These are phyloP conservation scores for Ophion obscuratus DNA, from an alignment of 2,888 invertebrate species.

Conservation along the genomic window DNA sequence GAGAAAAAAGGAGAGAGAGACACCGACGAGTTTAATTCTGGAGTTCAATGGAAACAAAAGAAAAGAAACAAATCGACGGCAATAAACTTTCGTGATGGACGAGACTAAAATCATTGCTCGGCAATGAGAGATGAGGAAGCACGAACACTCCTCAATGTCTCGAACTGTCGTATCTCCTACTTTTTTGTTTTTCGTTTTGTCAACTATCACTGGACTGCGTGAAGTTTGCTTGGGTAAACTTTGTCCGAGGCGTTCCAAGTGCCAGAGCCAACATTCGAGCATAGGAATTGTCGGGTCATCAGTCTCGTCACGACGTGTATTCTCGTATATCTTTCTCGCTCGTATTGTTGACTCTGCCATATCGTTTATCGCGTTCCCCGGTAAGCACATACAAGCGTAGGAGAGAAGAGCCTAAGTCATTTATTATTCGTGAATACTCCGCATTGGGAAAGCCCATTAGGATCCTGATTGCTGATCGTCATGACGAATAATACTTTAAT, in stretches of 20 bases:
- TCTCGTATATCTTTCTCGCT: slow-evolving; percentile 1
- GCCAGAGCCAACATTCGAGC: slow-evolving; percentile 54
- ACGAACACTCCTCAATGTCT: neutral
- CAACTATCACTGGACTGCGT: slow-evolving; percentile 1
- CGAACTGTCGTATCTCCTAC: slow-evolving; percentile 8
- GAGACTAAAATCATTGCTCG: neutral
- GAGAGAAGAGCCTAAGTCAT: slow-evolving; percentile 7
- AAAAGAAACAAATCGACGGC: neutral
- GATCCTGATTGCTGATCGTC: neutral
- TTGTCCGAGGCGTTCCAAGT: slow-evolving; percentile 46
- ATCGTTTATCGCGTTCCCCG: slow-evolving; percentile 3
- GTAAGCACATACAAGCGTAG: neutral
- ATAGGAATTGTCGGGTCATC: slow-evolving; percentile 47
- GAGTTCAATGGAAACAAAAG: neutral
- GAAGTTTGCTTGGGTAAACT: slow-evolving; percentile 53
- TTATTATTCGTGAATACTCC: neutral
- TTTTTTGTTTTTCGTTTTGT: neutral
- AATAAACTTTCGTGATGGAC: neutral
- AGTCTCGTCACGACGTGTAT: slow-evolving; percentile 24
- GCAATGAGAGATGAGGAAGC: neutral
- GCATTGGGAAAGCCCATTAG: neutral
- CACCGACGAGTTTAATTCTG: neutral
- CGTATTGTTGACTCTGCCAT: neutral
- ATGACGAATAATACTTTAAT: neutral
- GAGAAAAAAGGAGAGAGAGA: neutral